Evolutionary conservation across 2,888 invertebrate species (phyloP), one percentile per base, ranked within the genome.

Genomic region (Microctonus hyperodae): DNA sequence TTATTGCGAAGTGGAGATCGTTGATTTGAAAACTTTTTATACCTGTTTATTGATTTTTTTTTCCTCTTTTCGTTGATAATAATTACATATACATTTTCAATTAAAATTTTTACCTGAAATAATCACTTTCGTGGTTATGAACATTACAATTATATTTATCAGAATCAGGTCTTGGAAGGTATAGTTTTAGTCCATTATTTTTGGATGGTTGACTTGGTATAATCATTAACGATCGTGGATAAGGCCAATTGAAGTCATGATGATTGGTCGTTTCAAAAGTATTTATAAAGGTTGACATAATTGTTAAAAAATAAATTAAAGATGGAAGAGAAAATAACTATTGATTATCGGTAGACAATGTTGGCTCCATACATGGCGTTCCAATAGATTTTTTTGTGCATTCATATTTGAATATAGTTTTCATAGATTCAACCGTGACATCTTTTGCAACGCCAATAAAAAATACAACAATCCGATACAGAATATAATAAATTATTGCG

Each of bases 81-180:
- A 22, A 20, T 53, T 5, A 0, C 33, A 9, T 22, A 4, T 22
- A 23, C 37, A 23, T 40, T 37, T n/a, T 40, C 2, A 22, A 11
- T 51, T 23, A 1, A n/a, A 0, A 7, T 51, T 51, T 51, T 50
- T 62, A 78, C 79, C 88, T 87, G 69, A 88, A 88, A 67, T 89
- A 86, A 61, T 88, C 83, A 0, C 88, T 88, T 0, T 88, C 87
- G 75, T 89, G 89, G 0, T 87, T 85, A 75, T 90, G 90, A 0
- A 86, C 86, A 70, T 90, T 88, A 82, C 90, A 90, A 78, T 88
- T 88, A 74, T 90, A 90, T 76, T 88, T 89, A 0, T 89, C 88
- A 1, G 88, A 88, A 1, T 88, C 88, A 0, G 88, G 85, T 10
- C 87, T 85, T 0, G 86, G 87, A n/a, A 85, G 82, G 69, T 85